Percentiles rank a stretch among this genome's conserved stretches.
phyloP scores from a whole-genome alignment of 2,113 vertebrate species.

The Psittacus erithacus region DNA sequence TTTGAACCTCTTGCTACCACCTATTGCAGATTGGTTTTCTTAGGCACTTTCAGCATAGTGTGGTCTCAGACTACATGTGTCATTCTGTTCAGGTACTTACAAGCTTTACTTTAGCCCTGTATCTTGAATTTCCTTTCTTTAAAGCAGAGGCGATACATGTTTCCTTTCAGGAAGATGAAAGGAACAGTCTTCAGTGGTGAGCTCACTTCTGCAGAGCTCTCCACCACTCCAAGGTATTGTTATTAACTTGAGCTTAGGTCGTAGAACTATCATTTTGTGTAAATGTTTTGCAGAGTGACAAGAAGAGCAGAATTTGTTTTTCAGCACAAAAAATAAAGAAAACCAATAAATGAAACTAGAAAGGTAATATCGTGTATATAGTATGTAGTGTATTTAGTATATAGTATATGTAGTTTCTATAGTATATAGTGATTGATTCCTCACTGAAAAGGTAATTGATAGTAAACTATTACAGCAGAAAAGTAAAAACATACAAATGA shows the following conservation, averaged over 20 bases:
- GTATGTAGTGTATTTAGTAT: background rate
- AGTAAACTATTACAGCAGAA: background rate
- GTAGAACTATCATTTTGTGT: background rate
- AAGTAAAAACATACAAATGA: background rate
- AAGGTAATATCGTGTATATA: background rate
- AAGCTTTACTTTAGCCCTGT: background rate
- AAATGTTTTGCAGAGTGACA: background rate
- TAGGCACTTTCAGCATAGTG: background rate
- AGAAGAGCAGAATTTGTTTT: background rate
- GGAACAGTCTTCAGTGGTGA: background rate
- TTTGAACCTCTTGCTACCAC: background rate
- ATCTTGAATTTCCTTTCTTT: background rate
- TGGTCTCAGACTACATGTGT: background rate
- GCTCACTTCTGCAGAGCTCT: background rate
- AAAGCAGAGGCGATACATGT: background rate
- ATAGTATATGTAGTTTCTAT: background rate
- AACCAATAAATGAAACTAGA: background rate
- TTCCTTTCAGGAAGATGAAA: background rate
- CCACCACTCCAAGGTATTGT: background rate
- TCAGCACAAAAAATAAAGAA: background rate
- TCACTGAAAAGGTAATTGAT: background rate
- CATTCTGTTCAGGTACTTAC: background rate
- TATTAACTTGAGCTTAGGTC: background rate
- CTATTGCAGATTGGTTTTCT: background rate
- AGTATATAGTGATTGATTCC: background rate